Evolutionary conservation across 1,140 invertebrate genomes (phyloP).

Genomic region (Aphelenchoides avenae): DNA sequence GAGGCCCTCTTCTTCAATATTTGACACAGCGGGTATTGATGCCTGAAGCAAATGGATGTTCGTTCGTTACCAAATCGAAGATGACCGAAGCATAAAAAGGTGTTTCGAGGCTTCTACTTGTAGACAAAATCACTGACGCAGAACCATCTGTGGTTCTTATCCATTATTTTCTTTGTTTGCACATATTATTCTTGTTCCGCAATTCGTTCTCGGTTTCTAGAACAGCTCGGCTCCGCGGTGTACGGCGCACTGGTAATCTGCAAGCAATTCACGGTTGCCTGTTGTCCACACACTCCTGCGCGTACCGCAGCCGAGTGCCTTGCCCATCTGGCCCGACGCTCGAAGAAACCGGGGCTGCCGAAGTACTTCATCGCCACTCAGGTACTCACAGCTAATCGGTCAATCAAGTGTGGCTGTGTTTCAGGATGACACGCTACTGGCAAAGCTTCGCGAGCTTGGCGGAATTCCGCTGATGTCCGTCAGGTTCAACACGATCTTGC

Average conservation of each 20-base stretch:
- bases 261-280: conserved; percentile 68
- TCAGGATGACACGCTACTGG: conserved; percentile 59
- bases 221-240: conserved; percentile 66
- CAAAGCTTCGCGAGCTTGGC: conserved; percentile 50
- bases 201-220: conserved; percentile 35
- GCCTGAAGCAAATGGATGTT: no score
- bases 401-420: no score
- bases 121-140: no score
- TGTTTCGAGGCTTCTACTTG: no score
- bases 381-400: no score
- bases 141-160: no score
- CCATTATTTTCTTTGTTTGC: no score
- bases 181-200: no score
- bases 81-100: no score
- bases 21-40: no score
- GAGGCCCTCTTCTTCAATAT: no score
- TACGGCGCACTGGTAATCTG: conserved; percentile 78
- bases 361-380: conserved; percentile 61
- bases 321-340: conserved; percentile 47
- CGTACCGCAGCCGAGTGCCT: conserved; percentile 49
- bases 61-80: no score
- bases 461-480: conserved; percentile 61
- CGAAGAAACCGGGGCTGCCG: conserved; percentile 31
- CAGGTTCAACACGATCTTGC: conserved; percentile 60
- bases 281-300: conserved; percentile 49